Base-by-base conservation (phyloP, 1,140 invertebrate genomes). In the Bombus confusus region DNA sequence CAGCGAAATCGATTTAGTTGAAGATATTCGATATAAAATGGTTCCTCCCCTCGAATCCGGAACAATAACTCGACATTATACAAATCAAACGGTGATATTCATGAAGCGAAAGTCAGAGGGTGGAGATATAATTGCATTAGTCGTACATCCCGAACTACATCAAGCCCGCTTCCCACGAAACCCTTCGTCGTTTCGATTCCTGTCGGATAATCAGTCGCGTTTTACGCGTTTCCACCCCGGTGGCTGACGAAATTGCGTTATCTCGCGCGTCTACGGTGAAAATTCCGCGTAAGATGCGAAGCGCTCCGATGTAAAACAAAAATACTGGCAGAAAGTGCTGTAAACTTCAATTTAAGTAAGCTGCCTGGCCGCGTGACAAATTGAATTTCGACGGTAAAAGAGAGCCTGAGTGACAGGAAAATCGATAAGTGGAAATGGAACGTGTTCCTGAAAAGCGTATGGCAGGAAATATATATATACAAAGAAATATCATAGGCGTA, bases 61-160 rank as follows among this genome's bases (percentile, higher is more conserved):
- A 87, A 90, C 78, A 90, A 90, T 90, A 90, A 90, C 88, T 86
- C 86, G 83, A 86, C 88, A 90, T 90, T 90, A 90, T 90, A 90
- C 88, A 84, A 90, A 90, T 90, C 88, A 90, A 90, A 90, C 83
- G 86, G 87, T 88, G 89, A 86, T 90, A 90, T 90, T 90, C 89
- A 90, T 90, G 89, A 90, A 80, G 68, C 57, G 71, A 83, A 72
- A 83, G 86, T 75, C 86, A 68, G 83, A 86, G 89, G 88, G 86
- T 68, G 80, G 83, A 80, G 73, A 80, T 90, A 87, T 90, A 90
- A 90, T 90, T 90, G 88, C 74, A 87, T 90, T 90, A 90, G 72
- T 75, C 62, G 87, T 72, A 86, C 87, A 86, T 88, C 85, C 87
- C 75, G 76, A 88, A 81, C 80, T 78, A 87, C 77, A 59, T 66